These are phyloP conservation scores for Ceyx cyanopectus DNA, from an alignment of 2,113 vertebrate genomes.

Conservation along the genomic window DNA sequence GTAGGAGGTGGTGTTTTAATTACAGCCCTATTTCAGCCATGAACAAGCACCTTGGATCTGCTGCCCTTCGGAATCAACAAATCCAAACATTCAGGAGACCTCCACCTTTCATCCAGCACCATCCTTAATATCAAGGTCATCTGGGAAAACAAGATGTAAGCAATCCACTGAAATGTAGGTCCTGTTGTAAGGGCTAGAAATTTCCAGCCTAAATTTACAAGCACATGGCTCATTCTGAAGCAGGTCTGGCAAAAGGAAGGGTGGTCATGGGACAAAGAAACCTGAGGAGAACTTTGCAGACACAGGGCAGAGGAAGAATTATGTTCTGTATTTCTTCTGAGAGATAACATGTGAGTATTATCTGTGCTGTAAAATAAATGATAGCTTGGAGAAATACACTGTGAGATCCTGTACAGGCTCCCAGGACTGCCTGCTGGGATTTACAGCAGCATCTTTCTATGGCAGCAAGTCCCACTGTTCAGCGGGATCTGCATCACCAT, in stretches of 20 bases:
- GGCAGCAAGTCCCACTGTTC: background rate
- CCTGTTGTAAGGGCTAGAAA: background rate
- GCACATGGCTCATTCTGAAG: background rate
- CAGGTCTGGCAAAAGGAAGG: background rate
- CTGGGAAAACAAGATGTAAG: background rate
- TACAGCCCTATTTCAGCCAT: background rate
- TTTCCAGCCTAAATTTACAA: background rate
- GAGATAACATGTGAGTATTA: background rate
- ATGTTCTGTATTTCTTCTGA: background rate
- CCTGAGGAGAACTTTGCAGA: background rate
- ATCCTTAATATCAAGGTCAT: background rate
- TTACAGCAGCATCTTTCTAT: background rate
- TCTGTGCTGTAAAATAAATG: background rate
- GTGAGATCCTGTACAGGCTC: rapidly evolving
- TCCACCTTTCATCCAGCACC: background rate
- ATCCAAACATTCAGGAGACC: background rate
- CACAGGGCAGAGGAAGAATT: background rate
- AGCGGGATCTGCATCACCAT: background rate
- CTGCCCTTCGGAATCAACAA: background rate
- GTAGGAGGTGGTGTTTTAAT: background rate
- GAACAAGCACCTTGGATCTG: background rate
- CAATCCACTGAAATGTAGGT: background rate
- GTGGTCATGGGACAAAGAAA: background rate
- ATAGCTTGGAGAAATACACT: background rate
- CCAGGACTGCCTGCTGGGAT: background rate